Evolutionary conservation across 37 sponge, comb jelly and placozoan species (phyloP).

Genomic region (Geodia barretti): DNA sequence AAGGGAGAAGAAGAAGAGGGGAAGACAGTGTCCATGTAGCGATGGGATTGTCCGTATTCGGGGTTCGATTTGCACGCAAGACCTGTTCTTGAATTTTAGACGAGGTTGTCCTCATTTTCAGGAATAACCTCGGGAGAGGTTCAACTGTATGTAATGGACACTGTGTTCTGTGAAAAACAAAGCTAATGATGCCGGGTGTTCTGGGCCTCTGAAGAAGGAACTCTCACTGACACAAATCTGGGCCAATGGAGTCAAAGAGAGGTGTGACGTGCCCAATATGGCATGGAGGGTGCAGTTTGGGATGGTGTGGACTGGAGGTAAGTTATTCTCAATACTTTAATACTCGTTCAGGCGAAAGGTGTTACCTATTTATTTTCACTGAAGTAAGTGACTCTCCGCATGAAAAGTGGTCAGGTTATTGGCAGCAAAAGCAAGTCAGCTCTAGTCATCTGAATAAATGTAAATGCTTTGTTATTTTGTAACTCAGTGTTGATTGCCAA

Average conservation of each 20-base stretch:
- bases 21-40: too few species aligned
- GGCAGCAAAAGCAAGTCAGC: background rate
- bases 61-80: background rate
- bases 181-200: conserved; percentile 63
- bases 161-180: background rate
- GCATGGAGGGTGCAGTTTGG: conserved; percentile 10
- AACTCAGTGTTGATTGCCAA: too few species aligned
- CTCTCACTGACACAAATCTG: conserved; percentile 9
- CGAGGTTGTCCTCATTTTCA: background rate
- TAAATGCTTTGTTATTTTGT: too few species aligned
- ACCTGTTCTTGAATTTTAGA: background rate
- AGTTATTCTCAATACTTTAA: too few species aligned
- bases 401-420: background rate
- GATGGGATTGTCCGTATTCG: background rate
- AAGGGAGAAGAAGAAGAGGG: too few species aligned
- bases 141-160: background rate
- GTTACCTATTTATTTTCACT: too few species aligned
- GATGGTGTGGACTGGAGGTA: conserved; percentile 32
- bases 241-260: conserved; percentile 57
- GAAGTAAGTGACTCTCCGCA: too few species aligned
- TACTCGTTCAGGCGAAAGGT: too few species aligned
- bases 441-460: too few species aligned
- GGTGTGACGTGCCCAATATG: conserved; percentile 28
- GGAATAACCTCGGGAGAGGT: background rate
- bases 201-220: conserved; percentile 56